Evolutionary conservation across 2,888 invertebrate species (phyloP).

Genomic region (Agrypnus murinus): DNA sequence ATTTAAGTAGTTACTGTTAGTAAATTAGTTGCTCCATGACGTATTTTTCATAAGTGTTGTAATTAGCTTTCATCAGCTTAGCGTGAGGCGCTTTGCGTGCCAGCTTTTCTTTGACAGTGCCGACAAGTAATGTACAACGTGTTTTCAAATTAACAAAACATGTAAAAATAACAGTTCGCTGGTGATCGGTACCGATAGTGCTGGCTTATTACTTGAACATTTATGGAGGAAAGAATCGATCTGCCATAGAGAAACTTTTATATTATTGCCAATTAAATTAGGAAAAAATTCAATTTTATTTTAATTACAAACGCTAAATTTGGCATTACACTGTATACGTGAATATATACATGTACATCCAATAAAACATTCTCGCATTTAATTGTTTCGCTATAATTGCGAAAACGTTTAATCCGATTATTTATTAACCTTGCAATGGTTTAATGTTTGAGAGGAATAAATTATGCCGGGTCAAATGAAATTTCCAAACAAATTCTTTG

Average conservation of each 20-base stretch:
- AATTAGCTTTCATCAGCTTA: conserved; percentile 60
- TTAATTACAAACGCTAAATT: too few species aligned
- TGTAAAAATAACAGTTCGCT: conserved; percentile 56
- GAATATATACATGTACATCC: too few species aligned
- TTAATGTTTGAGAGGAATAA: too few species aligned
- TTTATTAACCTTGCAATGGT: too few species aligned
- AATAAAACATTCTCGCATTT: too few species aligned
- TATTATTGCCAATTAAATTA: conserved; percentile 15
- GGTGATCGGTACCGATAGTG: conserved; percentile 51
- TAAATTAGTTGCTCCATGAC: conserved; percentile 42
- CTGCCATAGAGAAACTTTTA: not conserved
- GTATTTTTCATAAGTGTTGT: conserved; percentile 55
- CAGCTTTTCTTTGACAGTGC: conserved; percentile 57
- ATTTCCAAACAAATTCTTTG: too few species aligned
- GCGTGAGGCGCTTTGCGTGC: conserved; percentile 57
- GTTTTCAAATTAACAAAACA: conserved; percentile 59
- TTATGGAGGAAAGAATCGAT: conserved; percentile 28
- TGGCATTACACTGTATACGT: too few species aligned
- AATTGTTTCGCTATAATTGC: too few species aligned
- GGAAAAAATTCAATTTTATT: conserved; percentile 3
- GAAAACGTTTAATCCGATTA: too few species aligned
- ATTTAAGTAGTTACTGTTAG: conserved; percentile 43
- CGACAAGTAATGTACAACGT: conserved; percentile 56
- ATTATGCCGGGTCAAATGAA: too few species aligned
- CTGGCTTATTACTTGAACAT: conserved; percentile 37